Base-by-base conservation (phyloP, 2,113 vertebrate genomes). In the Ictidomys tridecemlineatus region DNA sequence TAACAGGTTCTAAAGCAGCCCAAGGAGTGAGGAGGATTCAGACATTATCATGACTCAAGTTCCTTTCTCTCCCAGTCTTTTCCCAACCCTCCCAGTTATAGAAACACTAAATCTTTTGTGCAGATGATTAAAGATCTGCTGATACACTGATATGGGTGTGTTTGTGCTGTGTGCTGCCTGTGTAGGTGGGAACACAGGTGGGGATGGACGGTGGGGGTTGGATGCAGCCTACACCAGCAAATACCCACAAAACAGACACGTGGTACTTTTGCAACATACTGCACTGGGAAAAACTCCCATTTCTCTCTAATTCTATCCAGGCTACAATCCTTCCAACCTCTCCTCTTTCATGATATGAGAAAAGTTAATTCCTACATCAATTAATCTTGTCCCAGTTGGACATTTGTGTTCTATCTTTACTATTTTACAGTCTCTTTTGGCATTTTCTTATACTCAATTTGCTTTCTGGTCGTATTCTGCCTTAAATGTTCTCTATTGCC, bases 381-480 rank as follows among this genome's bases (percentile, higher is more conserved):
- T 67, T 73, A 67, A 24, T 42, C 84, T 89, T 69, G 3, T n/a
- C 17, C 39, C 39, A 61, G 13, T 14, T 14, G 34, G 48, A 65
- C 61, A 67, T n/a, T 61, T 65, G 24, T 93, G 5, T 51, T 70
- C n/a, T 32, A 3, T 13, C 16, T 82, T 76, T 80, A 51, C n/a
- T 76, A 17, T 85, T 56, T n/a, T 48, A 89, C 16, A 14, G 13
- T 88, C 20, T 13, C 6, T 72, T 76, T 80, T 56, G 26, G 45
- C 14, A 80, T 76, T 92, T 73, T 61, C 80, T 85, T 76, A 34
- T 39, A 45, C 53, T 89, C 37, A 51, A 0, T 45, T 79, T 67
- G 34, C n/a, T 92, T 92, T 89, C 16, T 32, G 76, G 22, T 76
- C 26, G 39, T 69, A 11, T 69, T 94, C 72, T 92, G 7, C 39